Conservation (phyloP, 2,888 invertebrate species). For the Aelia acuminata region DNA sequence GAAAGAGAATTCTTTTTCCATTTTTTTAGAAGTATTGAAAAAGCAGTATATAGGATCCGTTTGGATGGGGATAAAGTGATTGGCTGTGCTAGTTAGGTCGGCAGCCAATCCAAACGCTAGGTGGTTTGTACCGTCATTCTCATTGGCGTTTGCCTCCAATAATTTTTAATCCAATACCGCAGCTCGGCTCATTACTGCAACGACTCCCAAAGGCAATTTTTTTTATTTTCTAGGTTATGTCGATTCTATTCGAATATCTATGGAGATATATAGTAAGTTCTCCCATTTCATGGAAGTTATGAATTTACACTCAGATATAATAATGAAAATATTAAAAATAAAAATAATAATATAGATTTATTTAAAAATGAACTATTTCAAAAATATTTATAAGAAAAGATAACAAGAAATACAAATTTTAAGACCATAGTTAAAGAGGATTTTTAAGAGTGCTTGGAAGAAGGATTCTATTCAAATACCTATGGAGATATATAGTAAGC, state of each 20-base stretch:
- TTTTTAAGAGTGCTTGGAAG: too few species aligned
- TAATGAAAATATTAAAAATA: background rate
- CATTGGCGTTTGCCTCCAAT: conserved; percentile 47
- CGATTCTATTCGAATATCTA: background rate
- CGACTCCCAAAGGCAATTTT: background rate
- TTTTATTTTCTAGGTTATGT: background rate
- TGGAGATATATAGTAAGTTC: background rate
- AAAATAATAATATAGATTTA: too few species aligned
- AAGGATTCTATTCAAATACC: background rate
- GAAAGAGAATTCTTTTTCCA: background rate
- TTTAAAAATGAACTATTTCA: too few species aligned
- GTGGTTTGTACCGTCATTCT: background rate
- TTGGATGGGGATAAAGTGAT: conserved; percentile 14
- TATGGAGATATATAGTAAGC: background rate
- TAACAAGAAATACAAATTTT: too few species aligned
- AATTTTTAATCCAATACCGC: conserved; percentile 46
- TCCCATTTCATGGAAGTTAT: background rate
- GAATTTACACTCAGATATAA: background rate
- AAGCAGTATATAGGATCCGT: conserved; percentile 9
- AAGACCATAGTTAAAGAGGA: too few species aligned
- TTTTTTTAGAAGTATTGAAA: background rate
- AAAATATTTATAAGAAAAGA: too few species aligned
- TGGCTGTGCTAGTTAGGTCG: conserved; percentile 30
- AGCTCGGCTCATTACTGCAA: conserved; percentile 32
- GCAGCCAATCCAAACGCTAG: background rate